A percentile compares a stretch with the other conserved stretches of the same genome.
Evolutionary conservation across 2,797 vertebrate species (phyloP).

Genomic region (Sebastes iracundus): DNA sequence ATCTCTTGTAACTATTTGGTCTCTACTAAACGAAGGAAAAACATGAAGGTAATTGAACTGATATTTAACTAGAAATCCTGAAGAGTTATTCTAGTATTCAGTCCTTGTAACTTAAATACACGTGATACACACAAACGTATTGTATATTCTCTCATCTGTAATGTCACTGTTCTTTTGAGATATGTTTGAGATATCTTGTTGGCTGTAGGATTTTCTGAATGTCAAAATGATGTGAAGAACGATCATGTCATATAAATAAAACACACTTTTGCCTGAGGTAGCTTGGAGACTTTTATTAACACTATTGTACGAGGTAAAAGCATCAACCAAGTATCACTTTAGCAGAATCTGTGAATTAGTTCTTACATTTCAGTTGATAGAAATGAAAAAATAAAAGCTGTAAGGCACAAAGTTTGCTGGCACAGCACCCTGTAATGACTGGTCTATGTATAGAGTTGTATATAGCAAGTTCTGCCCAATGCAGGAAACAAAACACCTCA

Average conservation of each 20-base stretch:
- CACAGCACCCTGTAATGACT: neutral
- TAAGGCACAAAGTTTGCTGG: neutral
- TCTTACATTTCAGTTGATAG: neutral
- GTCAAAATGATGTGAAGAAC: constrained; percentile 13
- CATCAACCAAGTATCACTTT: neutral
- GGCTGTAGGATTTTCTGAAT: neutral
- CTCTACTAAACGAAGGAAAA: neutral
- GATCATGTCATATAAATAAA: constrained; percentile 36
- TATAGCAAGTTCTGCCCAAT: neutral
- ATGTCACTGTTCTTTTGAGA: neutral
- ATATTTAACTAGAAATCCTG: neutral
- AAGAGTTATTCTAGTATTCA: neutral
- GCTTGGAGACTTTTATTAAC: constrained; percentile 14
- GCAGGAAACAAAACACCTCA: neutral
- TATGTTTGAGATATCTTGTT: neutral
- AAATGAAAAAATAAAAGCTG: neutral
- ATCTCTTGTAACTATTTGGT: neutral
- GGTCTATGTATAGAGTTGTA: neutral
- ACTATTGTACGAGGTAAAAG: neutral
- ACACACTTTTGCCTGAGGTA: constrained; percentile 12
- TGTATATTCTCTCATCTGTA: neutral
- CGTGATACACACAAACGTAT: neutral
- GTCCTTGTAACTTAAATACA: neutral
- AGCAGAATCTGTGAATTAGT: neutral
- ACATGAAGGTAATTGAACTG: neutral